Base-by-base conservation (phyloP, 2,797 vertebrate genomes). In the Lacerta bilineata region DNA sequence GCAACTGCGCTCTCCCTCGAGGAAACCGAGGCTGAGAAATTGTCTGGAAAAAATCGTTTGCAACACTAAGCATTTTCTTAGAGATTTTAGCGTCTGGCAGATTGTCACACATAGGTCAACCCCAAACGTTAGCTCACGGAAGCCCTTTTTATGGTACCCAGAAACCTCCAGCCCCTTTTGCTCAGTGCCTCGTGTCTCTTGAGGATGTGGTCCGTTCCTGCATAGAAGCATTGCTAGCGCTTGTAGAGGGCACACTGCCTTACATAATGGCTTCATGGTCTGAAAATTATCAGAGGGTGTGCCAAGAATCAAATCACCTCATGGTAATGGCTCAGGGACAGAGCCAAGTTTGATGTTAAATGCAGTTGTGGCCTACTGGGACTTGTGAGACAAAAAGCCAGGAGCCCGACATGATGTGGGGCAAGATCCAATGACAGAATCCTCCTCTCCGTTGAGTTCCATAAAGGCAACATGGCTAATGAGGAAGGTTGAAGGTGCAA, bases 41-140 rank as follows among this genome's bases (percentile, higher is more conserved):
- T 89, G 90, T 3, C 69, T 89, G 61, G 83, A 84, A 41, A 59
- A 59, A 86, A 36, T 5, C 5, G 27, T 90, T 90, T 85, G 5
- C 46, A 86, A 61, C n/a, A 76, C 20, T 50, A 55, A 84, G 68
- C 59, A 7, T 50, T 80, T 89, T 85, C 69, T 81, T 39, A 55
- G 50, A 25, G 69, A 76, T 50, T 75, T 64, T 59, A 81, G 50
- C 13, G 39, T 36, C 55, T 81, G 77, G 83, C 29, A 80, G 76
- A 80, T 75, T 75, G 41, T 72, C 68, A 85, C 20, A 17, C 55
- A 41, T 64, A 72, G 25, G 5, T 66, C 18, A 25, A 46, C 46
- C 46, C 81, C 10, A 29, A 39, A 9, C 64, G 66, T 43, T 79
- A 50, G 55, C 66, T 88, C 64, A 20, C 11, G 25, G 46, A 84